Percentiles rank a stretch among this genome's conserved stretches.
These are phyloP conservation scores for Drosophila macrospina DNA, from an alignment of 2,888 invertebrate species.

Conservation along the genomic window DNA sequence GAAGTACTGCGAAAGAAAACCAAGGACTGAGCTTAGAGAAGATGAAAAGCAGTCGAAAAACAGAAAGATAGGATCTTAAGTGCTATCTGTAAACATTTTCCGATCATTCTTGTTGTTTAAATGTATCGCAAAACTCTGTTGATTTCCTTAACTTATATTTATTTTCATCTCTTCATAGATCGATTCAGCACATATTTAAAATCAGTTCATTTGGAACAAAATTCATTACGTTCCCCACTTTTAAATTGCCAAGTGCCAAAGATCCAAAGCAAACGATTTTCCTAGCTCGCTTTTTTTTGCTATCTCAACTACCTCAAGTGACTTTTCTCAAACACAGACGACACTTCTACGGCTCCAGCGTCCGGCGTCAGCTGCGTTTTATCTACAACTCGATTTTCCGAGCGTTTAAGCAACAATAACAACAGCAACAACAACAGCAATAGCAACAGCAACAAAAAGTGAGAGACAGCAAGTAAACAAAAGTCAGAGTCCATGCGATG, in stretches of 20 bases:
- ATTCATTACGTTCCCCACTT: background rate
- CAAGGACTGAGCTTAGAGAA: background rate
- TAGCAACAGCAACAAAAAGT: conserved; percentile 26
- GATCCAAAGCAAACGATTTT: background rate
- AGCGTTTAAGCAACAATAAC: conserved; percentile 70
- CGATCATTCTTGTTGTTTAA: background rate
- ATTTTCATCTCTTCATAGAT: background rate
- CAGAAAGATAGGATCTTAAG: background rate
- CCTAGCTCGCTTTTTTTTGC: background rate
- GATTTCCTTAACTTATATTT: background rate
- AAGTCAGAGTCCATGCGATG: conserved; percentile 33
- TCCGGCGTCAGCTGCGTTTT: conserved; percentile 62
- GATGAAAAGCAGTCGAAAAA: background rate
- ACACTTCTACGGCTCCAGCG: conserved; percentile 57
- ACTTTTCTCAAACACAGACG: conserved; percentile 58
- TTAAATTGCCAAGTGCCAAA: conserved; percentile 3
- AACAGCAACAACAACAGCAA: conserved; percentile 21
- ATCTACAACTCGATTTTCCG: conserved; percentile 76
- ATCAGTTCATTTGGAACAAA: background rate
- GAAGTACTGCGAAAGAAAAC: background rate
- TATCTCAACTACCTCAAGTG: conserved; percentile 45
- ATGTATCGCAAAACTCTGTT: background rate
- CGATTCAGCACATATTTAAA: background rate
- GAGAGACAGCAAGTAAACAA: conserved; percentile 61
- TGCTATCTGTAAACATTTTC: background rate